Conservation (phyloP, 2,797 vertebrate genomes). For the Acanthornis magna region DNA sequence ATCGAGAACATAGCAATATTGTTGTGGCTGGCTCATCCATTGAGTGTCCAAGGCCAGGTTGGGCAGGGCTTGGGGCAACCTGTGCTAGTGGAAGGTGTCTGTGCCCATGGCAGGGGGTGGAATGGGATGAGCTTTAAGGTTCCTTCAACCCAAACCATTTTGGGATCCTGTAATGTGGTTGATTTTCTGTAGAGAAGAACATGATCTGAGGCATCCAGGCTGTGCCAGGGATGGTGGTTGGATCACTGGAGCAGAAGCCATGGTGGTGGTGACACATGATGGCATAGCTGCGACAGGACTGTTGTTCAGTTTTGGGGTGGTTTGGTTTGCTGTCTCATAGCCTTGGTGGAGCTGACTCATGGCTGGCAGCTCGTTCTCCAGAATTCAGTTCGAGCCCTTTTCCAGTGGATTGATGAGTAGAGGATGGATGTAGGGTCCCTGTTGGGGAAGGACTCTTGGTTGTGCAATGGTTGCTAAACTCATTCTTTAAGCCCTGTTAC, state of each 20-base stretch:
- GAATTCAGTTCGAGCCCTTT: neutral
- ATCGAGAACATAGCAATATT: neutral
- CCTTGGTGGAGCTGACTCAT: neutral
- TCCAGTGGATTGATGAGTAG: neutral
- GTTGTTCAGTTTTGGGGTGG: neutral
- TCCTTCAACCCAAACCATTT: neutral
- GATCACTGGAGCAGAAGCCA: neutral
- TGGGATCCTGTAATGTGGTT: neutral
- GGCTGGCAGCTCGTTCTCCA: neutral
- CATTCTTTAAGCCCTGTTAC: neutral
- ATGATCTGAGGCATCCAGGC: neutral
- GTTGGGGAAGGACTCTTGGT: neutral
- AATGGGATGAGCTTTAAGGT: neutral
- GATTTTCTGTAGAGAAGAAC: neutral
- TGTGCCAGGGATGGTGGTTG: rapidly evolving
- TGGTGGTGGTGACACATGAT: neutral
- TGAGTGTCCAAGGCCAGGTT: neutral
- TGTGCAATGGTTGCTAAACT: neutral
- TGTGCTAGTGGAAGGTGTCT: neutral
- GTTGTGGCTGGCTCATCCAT: neutral
- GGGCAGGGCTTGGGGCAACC: neutral
- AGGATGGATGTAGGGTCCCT: neutral
- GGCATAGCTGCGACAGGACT: neutral
- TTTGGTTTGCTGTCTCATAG: neutral
- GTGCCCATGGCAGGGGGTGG: neutral